These are phyloP conservation scores for Drosophila nebulosa DNA, from an alignment of 1,140 invertebrate genomes.

Conservation along the genomic window DNA sequence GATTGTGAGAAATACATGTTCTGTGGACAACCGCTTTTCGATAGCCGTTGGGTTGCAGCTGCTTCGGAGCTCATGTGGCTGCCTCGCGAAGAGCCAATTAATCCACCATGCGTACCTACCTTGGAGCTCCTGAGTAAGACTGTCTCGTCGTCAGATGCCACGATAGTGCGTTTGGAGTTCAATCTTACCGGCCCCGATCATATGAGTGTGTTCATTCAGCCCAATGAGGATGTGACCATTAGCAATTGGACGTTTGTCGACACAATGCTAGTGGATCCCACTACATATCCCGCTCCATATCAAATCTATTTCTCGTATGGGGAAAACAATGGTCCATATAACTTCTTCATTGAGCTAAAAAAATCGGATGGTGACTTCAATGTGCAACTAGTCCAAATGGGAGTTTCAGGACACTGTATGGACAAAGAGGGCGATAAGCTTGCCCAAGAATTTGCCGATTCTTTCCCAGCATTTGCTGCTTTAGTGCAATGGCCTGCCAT, in stretches of 20 bases:
- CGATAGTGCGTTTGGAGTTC: conserved; percentile 45
- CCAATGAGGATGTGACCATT: conserved; percentile 83
- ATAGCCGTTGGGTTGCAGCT: conserved; percentile 81
- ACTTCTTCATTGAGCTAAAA: conserved; percentile 83
- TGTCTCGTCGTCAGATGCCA: not conserved
- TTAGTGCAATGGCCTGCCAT: conserved; percentile 37
- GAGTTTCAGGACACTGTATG: conserved; percentile 33
- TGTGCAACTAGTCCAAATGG: conserved; percentile 26
- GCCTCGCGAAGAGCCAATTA: conserved; percentile 41
- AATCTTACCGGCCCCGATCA: conserved; percentile 85
- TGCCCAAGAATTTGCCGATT: conserved; percentile 4
- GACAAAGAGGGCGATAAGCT: conserved; percentile 14
- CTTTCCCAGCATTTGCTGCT: conserved; percentile 29
- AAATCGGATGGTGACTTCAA: conserved; percentile 34
- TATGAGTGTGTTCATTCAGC: conserved; percentile 86
- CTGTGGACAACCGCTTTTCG: conserved; percentile 88
- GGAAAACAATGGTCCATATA: conserved; percentile 83
- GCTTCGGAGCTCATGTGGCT: conserved; percentile 35
- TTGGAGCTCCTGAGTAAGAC: conserved; percentile 30
- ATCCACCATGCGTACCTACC: conserved; percentile 10
- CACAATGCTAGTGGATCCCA: conserved; percentile 74
- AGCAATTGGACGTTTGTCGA: conserved; percentile 84
- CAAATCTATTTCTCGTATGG: conserved; percentile 86
- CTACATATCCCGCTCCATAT: conserved; percentile 84
- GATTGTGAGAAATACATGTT: conserved; percentile 86